A percentile compares a stretch with the other conserved stretches of the same genome.
phyloP scores from a whole-genome alignment of 2,888 invertebrate genomes.

The Sericinus montela region DNA sequence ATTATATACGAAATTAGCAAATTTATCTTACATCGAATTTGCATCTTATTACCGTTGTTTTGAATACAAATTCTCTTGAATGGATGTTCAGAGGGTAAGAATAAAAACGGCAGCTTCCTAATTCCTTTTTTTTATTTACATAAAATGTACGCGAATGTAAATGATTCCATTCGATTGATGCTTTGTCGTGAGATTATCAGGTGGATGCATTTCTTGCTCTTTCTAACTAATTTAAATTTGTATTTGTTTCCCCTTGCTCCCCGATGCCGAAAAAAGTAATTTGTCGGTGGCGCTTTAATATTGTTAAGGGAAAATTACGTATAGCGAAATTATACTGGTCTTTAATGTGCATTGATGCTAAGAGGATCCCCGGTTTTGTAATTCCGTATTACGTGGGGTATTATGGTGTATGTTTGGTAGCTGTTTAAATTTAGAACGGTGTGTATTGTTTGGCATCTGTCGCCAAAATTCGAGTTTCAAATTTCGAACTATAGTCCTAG shows the following conservation, averaged over 20 bases:
- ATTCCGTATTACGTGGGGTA: slow-evolving; percentile 43
- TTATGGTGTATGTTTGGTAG: slow-evolving; percentile 46
- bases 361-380: slow-evolving; percentile 52
- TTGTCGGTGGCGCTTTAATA: slow-evolving; percentile 50
- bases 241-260: slow-evolving; percentile 27
- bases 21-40: slow-evolving; percentile 22
- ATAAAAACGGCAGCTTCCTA: slow-evolving; percentile 22
- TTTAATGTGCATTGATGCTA: slow-evolving; percentile 31
- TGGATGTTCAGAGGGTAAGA: slow-evolving; percentile 24
- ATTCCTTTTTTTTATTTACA: slow-evolving; percentile 54
- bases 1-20: slow-evolving; percentile 14
- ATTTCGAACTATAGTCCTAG: too few species aligned
- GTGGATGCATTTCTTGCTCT: slow-evolving; percentile 29
- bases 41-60: slow-evolving; percentile 25
- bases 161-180: slow-evolving; percentile 50
- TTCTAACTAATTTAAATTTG: slow-evolving; percentile 22
- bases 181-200: slow-evolving; percentile 49
- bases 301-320: slow-evolving; percentile 49
- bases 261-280: slow-evolving; percentile 39
- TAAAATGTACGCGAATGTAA: slow-evolving; percentile 54
- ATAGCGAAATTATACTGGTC: slow-evolving; percentile 75
- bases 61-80: slow-evolving; percentile 28
- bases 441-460: slow-evolving; percentile 23
- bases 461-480: too few species aligned
- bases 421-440: slow-evolving; percentile 33